Percentiles rank a stretch among this genome's conserved stretches.
phyloP scores from a whole-genome alignment of 2,113 vertebrate species.

The Ictalurus punctatus region DNA sequence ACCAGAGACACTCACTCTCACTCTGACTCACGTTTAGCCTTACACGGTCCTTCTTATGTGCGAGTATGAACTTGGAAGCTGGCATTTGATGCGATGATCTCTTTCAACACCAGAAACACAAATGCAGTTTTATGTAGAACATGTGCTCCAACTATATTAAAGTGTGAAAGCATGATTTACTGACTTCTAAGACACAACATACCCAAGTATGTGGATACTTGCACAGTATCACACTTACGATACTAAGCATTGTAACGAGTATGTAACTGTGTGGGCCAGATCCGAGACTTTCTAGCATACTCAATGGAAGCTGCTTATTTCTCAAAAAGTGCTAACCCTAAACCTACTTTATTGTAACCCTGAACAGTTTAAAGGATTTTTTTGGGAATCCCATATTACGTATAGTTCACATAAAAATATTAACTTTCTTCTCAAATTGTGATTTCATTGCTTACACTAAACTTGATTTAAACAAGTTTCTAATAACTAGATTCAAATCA shows the following conservation, averaged over 20 bases:
- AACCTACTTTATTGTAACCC: neutral
- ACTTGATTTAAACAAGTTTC: neutral
- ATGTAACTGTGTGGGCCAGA: neutral
- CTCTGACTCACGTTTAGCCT: neutral
- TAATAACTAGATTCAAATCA: neutral
- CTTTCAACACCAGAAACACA: neutral
- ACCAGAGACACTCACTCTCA: conserved; percentile 34
- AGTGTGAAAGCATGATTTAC: neutral
- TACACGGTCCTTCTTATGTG: neutral
- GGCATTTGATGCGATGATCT: neutral
- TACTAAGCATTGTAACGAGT: neutral
- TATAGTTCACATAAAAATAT: neutral
- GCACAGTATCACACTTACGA: neutral
- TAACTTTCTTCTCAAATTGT: neutral
- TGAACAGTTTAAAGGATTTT: neutral
- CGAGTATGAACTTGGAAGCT: neutral
- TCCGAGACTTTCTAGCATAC: neutral
- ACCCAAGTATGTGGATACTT: neutral
- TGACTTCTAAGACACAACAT: neutral
- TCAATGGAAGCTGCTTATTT: neutral
- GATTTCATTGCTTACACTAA: neutral
- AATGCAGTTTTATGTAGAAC: neutral
- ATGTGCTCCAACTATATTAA: neutral
- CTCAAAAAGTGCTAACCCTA: neutral
- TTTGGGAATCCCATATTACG: neutral